These are phyloP conservation scores for Arrhopalites spinosus DNA, from an alignment of 2,888 invertebrate genomes.

Conservation along the genomic window DNA sequence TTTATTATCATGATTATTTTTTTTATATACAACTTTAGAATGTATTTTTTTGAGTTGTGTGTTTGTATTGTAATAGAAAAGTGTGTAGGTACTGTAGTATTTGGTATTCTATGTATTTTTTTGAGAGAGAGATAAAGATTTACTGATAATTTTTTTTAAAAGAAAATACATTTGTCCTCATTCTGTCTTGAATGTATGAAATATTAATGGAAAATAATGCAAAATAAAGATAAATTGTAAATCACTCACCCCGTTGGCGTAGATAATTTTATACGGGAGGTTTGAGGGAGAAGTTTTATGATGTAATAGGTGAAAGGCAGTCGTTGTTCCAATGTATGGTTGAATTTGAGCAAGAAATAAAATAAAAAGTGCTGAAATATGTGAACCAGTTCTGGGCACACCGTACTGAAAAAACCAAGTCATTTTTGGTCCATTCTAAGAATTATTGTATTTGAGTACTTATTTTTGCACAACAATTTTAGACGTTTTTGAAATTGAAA, in stretches of 20 bases:
- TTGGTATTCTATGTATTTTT: too few relatives aligned
- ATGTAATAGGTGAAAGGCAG: slow-evolving; percentile 47
- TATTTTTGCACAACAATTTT: too few relatives aligned
- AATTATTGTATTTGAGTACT: background rate
- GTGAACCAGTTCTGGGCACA: slow-evolving; percentile 43
- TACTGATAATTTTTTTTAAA: too few relatives aligned
- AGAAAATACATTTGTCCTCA: too few relatives aligned
- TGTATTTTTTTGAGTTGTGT: too few relatives aligned
- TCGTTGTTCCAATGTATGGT: slow-evolving; percentile 47
- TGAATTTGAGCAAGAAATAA: slow-evolving; percentile 46
- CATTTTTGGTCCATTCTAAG: slow-evolving; percentile 53
- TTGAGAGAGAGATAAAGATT: too few relatives aligned
- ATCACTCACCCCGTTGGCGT: slow-evolving; percentile 55
- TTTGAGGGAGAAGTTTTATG: slow-evolving; percentile 29
- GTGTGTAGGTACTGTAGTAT: too few relatives aligned
- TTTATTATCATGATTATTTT: too few relatives aligned
- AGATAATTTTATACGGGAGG: slow-evolving; percentile 50
- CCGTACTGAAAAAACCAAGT: slow-evolving; percentile 42
- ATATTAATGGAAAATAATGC: background rate
- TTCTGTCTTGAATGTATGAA: too few relatives aligned
- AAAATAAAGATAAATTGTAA: background rate
- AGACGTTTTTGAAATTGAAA: too few relatives aligned
- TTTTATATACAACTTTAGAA: too few relatives aligned
- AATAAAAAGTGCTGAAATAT: slow-evolving; percentile 44
- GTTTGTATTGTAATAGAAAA: too few relatives aligned